Evolutionary conservation across 2,113 vertebrate genomes (phyloP).

Genomic region (Hippocampus guttulatus): DNA sequence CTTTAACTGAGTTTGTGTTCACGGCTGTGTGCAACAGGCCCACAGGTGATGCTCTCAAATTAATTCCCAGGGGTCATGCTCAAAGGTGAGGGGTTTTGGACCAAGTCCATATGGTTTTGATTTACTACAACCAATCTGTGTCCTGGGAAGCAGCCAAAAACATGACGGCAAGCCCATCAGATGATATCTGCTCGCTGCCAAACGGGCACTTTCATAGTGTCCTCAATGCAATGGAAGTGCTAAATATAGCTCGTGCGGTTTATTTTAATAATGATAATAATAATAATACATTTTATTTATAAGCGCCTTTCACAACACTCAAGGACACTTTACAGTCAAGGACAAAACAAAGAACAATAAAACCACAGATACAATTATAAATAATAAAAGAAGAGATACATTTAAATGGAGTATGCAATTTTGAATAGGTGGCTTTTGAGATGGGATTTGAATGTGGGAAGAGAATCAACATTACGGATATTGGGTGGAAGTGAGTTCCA

Average conservation of each 20-base stretch:
- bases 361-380: too few relatives aligned
- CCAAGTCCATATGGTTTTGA: slow-evolving; percentile 23
- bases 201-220: slow-evolving; percentile 19
- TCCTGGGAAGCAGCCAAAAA: slow-evolving; percentile 37
- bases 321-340: too few relatives aligned
- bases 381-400: too few relatives aligned
- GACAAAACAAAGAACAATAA: too few relatives aligned
- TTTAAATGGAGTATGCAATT: too few relatives aligned
- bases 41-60: slow-evolving; percentile 25
- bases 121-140: slow-evolving; percentile 18
- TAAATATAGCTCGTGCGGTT: slow-evolving; percentile 4
- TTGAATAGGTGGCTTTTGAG: too few relatives aligned
- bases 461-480: too few relatives aligned
- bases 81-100: slow-evolving; percentile 19
- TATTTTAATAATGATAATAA: neutral
- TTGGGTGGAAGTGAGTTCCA: too few relatives aligned
- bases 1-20: slow-evolving; percentile 7
- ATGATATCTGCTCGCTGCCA: slow-evolving; percentile 22
- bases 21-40: slow-evolving; percentile 5
- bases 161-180: slow-evolving; percentile 13
- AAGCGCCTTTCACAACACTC: too few relatives aligned
- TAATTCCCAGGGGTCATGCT: slow-evolving; percentile 34
- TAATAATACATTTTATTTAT: too few relatives aligned
- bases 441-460: too few relatives aligned
- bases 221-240: slow-evolving; percentile 6